Percentiles rank a stretch among this genome's conserved stretches.
Conservation (phyloP, 2,888 invertebrate genomes). For the Lasioglossum figueresi region DNA sequence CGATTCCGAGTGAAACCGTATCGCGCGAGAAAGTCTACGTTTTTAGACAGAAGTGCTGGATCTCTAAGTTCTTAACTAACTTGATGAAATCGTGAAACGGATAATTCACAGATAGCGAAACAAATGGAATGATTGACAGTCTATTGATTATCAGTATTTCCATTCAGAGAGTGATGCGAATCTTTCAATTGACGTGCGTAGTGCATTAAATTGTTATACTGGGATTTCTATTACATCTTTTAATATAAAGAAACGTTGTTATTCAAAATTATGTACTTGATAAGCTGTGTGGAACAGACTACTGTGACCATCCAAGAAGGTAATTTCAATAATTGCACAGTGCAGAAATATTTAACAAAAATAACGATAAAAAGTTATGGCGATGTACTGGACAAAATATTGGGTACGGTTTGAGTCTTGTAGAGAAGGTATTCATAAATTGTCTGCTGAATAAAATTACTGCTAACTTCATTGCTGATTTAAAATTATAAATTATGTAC, state of each 20-base stretch:
- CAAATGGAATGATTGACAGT: neutral
- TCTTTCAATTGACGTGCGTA: neutral
- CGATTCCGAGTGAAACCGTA: neutral
- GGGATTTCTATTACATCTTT: neutral
- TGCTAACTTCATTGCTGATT: neutral
- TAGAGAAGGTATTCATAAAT: neutral
- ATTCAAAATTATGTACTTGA: neutral
- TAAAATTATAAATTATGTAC: neutral
- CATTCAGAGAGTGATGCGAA: neutral
- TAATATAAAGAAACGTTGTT: neutral
- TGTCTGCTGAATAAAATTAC: neutral
- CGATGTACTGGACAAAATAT: neutral
- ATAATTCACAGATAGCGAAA: neutral
- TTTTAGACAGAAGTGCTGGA: neutral
- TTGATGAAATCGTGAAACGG: neutral
- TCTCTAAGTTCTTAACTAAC: neutral
- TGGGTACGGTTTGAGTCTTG: neutral
- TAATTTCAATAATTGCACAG: neutral
- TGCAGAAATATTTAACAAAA: neutral
- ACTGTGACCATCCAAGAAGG: neutral
- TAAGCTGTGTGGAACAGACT: neutral
- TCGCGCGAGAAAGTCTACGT: neutral
- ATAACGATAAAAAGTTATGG: neutral
- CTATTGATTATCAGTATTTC: neutral
- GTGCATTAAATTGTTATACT: neutral